Base-by-base conservation (phyloP, 2,888 invertebrate genomes). In the Urechis unicinctus region DNA sequence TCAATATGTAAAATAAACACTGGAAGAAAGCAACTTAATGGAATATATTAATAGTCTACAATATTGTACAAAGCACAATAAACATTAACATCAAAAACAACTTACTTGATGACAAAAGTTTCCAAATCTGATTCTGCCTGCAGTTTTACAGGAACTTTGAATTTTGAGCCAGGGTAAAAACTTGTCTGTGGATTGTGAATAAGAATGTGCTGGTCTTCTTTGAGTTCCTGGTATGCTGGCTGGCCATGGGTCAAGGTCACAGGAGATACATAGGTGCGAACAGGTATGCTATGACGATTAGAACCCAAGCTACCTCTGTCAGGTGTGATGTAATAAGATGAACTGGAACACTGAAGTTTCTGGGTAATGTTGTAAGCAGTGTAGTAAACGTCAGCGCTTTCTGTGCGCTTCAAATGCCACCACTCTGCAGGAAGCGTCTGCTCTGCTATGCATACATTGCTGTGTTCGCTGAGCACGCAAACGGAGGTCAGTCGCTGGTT, bases 111-210 rank as follows among this genome's bases (percentile, higher is more conserved):
- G 59, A 90, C 87, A 72, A 94, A 88, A 45, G 87, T 87, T 56
- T 89, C 86, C 61, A 77, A 68, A 56, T 72, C 69, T 2, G 78
- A 74, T 52, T 73, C 73, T 6, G 76, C 74, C 55, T 77, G 75
- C 57, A 95, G 83, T 70, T 91, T 91, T 30, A 92, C 91, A 1
- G 94, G 93, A 26, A 94, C 85, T 78, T 94, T 91, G 67, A 95
- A 83, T 70, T 89, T 86, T 31, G 92, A 89, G 72, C 89, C 86
- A 2, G 94, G 93, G 79, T 91, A 92, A 21, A 94, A 82, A 0
- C 91, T 88, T 51, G 88, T 88, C 71, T 91, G 88, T 0, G 95
- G 94, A 53, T 94, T 82, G 56, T 93, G 81, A 64, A 95, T 85
- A 1, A 89, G 88, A 26, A 94, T 82, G 57, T 88, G 86, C 59